Evolutionary conservation across 2,113 vertebrate species (phyloP).

Genomic region (Tricholaema leucomelas): DNA sequence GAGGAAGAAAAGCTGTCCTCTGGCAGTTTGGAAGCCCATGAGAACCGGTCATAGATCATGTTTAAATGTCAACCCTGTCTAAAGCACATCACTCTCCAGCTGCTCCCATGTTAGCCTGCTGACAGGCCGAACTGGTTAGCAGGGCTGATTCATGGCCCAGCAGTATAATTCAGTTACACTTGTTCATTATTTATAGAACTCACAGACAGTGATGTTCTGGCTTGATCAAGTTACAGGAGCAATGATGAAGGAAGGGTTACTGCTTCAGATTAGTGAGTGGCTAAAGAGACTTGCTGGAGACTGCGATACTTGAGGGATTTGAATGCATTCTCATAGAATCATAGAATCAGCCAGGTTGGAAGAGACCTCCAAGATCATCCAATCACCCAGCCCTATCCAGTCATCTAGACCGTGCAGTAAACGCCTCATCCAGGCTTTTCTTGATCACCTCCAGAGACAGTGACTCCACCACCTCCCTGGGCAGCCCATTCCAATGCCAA

Average conservation of each 20-base stretch:
- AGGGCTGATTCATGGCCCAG: conserved; percentile 5
- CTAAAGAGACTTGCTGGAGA: not conserved
- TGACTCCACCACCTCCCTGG: too few species aligned
- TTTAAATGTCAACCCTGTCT: not conserved
- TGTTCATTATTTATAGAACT: conserved; percentile 29
- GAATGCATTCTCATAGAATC: not conserved
- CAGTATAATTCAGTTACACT: not conserved
- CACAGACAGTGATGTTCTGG: not conserved
- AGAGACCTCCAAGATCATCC: too few species aligned
- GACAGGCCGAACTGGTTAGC: not conserved
- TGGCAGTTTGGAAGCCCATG: not conserved
- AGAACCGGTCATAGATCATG: not conserved
- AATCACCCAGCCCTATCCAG: too few species aligned
- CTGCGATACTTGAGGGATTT: not conserved
- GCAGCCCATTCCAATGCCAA: too few species aligned
- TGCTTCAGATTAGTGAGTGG: not conserved
- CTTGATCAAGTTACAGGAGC: not conserved
- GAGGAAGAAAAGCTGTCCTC: not conserved
- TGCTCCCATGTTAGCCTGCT: not conserved
- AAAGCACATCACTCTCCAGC: conserved; percentile 11
- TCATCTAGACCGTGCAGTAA: too few species aligned
- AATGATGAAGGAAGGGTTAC: not conserved
- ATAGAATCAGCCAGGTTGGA: too few species aligned
- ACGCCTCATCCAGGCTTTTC: too few species aligned
- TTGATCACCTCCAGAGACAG: too few species aligned